Evolutionary conservation across 2,113 vertebrate genomes (phyloP).

Genomic region (Rana temporaria): DNA sequence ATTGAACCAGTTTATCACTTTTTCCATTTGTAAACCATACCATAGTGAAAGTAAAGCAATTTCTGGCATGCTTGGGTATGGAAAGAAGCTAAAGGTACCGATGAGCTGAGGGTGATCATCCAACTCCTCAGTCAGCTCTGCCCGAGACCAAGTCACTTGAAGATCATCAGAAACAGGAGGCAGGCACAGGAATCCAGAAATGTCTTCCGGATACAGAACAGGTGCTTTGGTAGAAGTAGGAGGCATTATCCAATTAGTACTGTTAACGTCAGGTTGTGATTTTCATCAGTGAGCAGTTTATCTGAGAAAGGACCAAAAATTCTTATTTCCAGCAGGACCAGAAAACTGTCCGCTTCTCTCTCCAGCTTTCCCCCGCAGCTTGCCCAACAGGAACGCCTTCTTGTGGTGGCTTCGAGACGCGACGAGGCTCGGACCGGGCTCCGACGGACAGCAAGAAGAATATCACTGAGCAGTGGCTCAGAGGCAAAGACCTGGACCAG

Average conservation of each 20-base stretch:
- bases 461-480: no score
- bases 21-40: constrained; percentile 84
- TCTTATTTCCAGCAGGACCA: no score
- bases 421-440: constrained; percentile 4
- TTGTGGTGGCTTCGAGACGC: not conserved
- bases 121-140: constrained; percentile 85
- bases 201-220: constrained; percentile 58
- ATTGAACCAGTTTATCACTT: constrained; percentile 92
- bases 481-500: no score
- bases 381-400: not conserved
- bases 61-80: constrained; percentile 86
- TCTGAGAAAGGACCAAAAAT: not conserved
- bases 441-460: no score
- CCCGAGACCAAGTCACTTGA: constrained; percentile 87
- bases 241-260: constrained; percentile 35
- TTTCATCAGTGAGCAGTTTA: not conserved
- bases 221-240: constrained; percentile 66
- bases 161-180: constrained; percentile 87
- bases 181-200: constrained; percentile 75
- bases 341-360: no score
- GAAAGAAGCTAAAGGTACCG: constrained; percentile 88
- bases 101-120: constrained; percentile 83
- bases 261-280: not conserved
- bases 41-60: constrained; percentile 78
- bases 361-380: not conserved